These are phyloP conservation scores for human DNA, from an alignment of 2,113 vertebrate species.

Conservation along the genomic window GRCh38 chr1:17773501-17774000, in stretches of 20 bases:
- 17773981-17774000: background rate
- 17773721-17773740: rapidly evolving
- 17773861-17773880: background rate
- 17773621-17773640: background rate
- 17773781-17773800: rapidly evolving
- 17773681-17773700: background rate
- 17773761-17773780: rapidly evolving
- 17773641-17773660: background rate
- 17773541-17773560: background rate
- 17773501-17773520: rapidly evolving
- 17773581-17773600: background rate
- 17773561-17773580: background rate
- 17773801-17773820: rapidly evolving
- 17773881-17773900: rapidly evolving
- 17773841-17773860: rapidly evolving
- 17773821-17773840: rapidly evolving
- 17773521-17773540: rapidly evolving
- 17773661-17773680: background rate
- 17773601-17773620: background rate
- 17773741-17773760: rapidly evolving
- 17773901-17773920: background rate
- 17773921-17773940: rapidly evolving
- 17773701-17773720: background rate
- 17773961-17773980: background rate
- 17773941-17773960: rapidly evolving